phyloP scores from a whole-genome alignment of 2,113 vertebrate species.

The Bos taurus region DNA sequence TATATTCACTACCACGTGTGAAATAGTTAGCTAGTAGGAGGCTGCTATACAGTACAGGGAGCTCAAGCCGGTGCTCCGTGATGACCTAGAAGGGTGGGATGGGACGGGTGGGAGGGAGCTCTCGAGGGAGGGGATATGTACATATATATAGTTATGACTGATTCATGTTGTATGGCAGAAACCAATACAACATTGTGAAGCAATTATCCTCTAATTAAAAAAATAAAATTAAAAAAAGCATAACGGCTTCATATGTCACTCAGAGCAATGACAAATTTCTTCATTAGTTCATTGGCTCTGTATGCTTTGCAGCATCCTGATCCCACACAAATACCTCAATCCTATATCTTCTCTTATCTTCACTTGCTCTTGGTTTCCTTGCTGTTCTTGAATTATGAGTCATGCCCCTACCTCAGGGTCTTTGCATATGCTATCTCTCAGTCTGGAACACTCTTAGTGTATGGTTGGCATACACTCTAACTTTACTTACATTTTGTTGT shows the following conservation, averaged over 20 bases:
- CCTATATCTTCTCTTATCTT: neutral
- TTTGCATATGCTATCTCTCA: neutral
- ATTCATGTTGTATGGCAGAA: neutral
- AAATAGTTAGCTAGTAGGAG: neutral
- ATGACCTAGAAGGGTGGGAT: neutral
- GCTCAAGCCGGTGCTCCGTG: fast-evolving
- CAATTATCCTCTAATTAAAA: neutral
- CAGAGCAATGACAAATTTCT: neutral
- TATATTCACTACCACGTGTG: neutral
- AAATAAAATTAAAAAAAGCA: neutral
- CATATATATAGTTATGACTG: neutral
- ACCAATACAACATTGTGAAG: neutral
- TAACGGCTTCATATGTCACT: neutral
- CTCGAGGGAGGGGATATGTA: neutral
- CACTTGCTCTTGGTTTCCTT: neutral
- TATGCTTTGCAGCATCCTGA: neutral
- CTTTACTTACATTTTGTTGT: neutral
- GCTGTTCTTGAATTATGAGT: neutral
- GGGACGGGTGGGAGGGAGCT: neutral
- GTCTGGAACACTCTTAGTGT: neutral
- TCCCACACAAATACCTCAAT: neutral
- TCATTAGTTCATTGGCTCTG: neutral
- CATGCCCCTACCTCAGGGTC: neutral
- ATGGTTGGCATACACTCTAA: neutral
- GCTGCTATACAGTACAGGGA: neutral